phyloP scores from a whole-genome alignment of 2,113 vertebrate species.

The Spizaetus ornatus region DNA sequence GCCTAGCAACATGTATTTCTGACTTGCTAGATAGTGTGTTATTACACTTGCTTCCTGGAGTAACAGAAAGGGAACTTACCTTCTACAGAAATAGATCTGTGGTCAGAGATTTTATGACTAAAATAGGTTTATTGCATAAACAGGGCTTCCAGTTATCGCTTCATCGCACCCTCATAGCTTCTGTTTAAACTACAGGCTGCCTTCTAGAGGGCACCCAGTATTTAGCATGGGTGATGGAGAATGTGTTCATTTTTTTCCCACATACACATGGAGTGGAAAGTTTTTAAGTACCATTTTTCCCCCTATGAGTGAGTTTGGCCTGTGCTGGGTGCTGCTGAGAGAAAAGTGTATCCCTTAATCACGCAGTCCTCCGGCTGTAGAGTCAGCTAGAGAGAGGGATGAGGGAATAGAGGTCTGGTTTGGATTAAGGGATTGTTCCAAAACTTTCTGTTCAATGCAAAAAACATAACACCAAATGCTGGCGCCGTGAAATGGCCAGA shows the following conservation, averaged over 20 bases:
- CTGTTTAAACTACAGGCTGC: background rate
- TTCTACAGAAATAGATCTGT: background rate
- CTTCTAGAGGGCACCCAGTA: background rate
- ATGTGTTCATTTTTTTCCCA: background rate
- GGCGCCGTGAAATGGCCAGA: background rate
- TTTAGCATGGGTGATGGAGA: background rate
- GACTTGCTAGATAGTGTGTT: background rate
- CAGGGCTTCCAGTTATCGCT: background rate
- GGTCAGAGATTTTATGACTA: background rate
- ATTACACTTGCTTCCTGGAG: slow-evolving; percentile 2
- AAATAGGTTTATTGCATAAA: background rate
- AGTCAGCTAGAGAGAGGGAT: background rate
- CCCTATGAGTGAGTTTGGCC: background rate
- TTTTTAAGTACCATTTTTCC: background rate
- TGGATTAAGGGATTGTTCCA: background rate
- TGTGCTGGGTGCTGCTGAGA: background rate
- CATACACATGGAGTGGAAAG: background rate
- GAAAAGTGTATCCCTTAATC: background rate
- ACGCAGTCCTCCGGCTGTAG: background rate
- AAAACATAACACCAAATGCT: background rate
- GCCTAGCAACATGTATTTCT: slow-evolving; percentile 24
- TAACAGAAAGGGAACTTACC: background rate
- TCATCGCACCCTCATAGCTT: background rate
- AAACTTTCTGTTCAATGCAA: background rate
- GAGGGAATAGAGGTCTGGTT: background rate